Base-by-base conservation (phyloP, 2,888 invertebrate genomes). In the Troides oblongomaculatus region DNA sequence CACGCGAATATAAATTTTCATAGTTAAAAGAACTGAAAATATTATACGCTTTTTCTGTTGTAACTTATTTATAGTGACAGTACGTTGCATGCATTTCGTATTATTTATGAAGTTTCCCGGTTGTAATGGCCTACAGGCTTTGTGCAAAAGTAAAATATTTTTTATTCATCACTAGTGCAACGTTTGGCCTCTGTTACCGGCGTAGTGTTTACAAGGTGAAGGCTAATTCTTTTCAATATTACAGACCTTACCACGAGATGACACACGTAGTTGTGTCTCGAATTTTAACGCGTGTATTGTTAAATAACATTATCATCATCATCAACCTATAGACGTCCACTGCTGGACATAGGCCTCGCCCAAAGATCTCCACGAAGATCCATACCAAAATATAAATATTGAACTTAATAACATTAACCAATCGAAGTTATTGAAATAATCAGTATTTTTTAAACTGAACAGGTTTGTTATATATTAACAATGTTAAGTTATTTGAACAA, bases 141-240 rank as follows among this genome's bases (percentile, higher is more conserved):
- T 58, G 57, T 58, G 10, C 8, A n/a, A 58, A 58, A 14, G 57
- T 58, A 23, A 58, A 58, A 58, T 58, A 58, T 58, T 58, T 58
- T 58, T 58, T 58, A 58, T 58, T 58, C 57, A 58, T 25, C 12
- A 58, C 23, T 3, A 58, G 23, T 58, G 10, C 57, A 14, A 58
- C 57, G 57, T 25, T 58, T 58, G 10, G 57, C 57, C 23, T n/a
- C 23, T 58, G 57, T 58, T 58, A 0, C 23, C 23, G 1, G 12
- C 23, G 8, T 25, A 58, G 23, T 58, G 57, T 58, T 23, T 23
- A 25, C 23, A 58, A 23, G 57, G 57, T 58, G 57, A 58, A 58
- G 23, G 57, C 56, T 58, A 58, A 23, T 58, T 21, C 57, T 58
- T n/a, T 23, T 25, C 3, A 14, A n/a, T 25, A n/a, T 23, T 23